Conservation (phyloP, 2,888 invertebrate species). For the Drosophila borborema region DNA sequence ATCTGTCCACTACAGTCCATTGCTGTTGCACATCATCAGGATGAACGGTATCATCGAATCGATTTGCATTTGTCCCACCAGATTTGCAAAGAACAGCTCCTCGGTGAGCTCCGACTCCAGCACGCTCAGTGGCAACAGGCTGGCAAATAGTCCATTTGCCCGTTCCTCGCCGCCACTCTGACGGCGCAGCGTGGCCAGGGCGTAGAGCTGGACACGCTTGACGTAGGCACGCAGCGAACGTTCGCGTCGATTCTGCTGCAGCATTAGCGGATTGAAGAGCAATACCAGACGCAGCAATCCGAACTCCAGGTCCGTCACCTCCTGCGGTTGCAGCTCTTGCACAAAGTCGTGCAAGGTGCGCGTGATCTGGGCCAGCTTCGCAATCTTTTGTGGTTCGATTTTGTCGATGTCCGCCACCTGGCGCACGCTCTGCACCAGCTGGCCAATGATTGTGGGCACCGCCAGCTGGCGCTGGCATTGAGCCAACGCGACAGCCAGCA, state of each 20-base stretch:
- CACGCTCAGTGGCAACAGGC: conserved; percentile 90
- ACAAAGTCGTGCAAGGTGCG: conserved; percentile 93
- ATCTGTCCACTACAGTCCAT: conserved; percentile 49
- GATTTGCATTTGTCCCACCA: conserved; percentile 96
- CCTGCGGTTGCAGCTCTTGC: conserved; percentile 89
- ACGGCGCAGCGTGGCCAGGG: conserved; percentile 74
- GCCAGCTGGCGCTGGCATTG: conserved; percentile 92
- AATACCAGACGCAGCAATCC: conserved; percentile 94
- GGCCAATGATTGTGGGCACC: conserved; percentile 92
- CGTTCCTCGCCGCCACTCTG: conserved; percentile 84
- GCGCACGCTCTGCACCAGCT: conserved; percentile 88
- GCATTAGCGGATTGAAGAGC: conserved; percentile 91
- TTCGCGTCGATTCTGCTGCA: conserved; percentile 77
- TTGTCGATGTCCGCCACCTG: conserved; percentile 87
- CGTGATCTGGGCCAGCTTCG: conserved; percentile 92
- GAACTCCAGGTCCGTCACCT: conserved; percentile 93
- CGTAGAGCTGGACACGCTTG: conserved; percentile 81
- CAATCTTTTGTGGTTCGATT: conserved; percentile 91
- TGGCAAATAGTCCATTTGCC: conserved; percentile 86
- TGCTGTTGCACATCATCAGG: conserved; percentile 86
- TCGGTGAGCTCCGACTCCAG: conserved; percentile 92
- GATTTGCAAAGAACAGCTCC: conserved; percentile 96
- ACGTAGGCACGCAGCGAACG: conserved; percentile 74
- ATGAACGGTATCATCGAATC: conserved; percentile 98
- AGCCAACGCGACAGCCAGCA: conserved; percentile 95